Conservation (phyloP, 2,797 vertebrate species). For the Thunnus albacares region DNA sequence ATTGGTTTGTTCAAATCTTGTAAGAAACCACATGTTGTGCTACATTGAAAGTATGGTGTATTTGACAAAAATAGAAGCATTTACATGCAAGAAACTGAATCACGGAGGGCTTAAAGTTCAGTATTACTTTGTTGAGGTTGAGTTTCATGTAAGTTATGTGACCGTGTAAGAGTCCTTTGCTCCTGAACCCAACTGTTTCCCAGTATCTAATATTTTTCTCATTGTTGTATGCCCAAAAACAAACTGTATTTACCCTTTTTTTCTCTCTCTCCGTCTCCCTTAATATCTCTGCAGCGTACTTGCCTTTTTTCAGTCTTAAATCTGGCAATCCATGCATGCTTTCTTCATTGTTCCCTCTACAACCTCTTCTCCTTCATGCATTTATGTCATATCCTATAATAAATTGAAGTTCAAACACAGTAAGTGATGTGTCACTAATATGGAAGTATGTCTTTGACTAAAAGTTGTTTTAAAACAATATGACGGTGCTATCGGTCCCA, state of each 20-base stretch:
- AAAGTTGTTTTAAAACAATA: slow-evolving; percentile 50
- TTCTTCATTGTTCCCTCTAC: slow-evolving; percentile 28
- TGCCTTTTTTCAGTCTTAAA: slow-evolving; percentile 35
- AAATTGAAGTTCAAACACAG: slow-evolving; percentile 32
- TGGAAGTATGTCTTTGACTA: slow-evolving; percentile 31
- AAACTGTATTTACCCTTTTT: slow-evolving; percentile 4
- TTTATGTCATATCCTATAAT: slow-evolving; percentile 45
- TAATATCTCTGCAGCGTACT: slow-evolving; percentile 11
- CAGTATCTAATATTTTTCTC: background rate
- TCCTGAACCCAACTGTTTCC: slow-evolving; percentile 10
- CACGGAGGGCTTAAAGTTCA: slow-evolving; percentile 6
- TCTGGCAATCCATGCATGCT: slow-evolving; percentile 26
- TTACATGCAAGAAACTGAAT: background rate
- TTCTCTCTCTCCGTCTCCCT: background rate
- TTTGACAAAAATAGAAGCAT: slow-evolving; percentile 9
- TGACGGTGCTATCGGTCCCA: slow-evolving; percentile 32
- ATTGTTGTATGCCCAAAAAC: background rate
- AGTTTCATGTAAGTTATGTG: slow-evolving; percentile 25
- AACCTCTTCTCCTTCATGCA: slow-evolving; percentile 25
- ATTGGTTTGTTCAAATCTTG: slow-evolving; percentile 5
- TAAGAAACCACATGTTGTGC: background rate
- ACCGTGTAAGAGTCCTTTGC: slow-evolving; percentile 1
- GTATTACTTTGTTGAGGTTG: slow-evolving; percentile 13
- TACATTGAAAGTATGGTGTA: background rate
- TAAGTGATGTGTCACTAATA: slow-evolving; percentile 40